Evolutionary conservation across 2,888 invertebrate genomes (phyloP).

Genomic region (Sisyra nigra): DNA sequence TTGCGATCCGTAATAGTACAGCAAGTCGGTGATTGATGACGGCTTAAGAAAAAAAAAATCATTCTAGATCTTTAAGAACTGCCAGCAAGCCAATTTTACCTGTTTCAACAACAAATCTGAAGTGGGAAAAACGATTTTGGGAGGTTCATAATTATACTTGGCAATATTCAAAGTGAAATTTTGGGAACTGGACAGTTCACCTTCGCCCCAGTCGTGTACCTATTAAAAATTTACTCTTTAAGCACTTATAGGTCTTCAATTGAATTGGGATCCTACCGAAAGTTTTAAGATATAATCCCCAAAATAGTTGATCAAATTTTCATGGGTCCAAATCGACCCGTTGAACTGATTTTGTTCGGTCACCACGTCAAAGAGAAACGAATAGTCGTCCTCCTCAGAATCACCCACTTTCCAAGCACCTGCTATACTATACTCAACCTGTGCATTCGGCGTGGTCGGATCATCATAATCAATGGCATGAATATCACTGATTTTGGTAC

Average conservation of each 20-base stretch:
- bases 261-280: slow-evolving; percentile 25
- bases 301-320: slow-evolving; percentile 35
- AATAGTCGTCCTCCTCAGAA: slow-evolving; percentile 9
- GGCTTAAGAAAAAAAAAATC: background rate
- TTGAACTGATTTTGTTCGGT: slow-evolving; percentile 17
- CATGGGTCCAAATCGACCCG: slow-evolving; percentile 29
- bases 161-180: slow-evolving; percentile 26
- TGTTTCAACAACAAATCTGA: background rate
- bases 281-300: slow-evolving; percentile 37
- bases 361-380: slow-evolving; percentile 14
- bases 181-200: slow-evolving; percentile 22
- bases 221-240: slow-evolving; percentile 17
- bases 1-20: too few relatives aligned
- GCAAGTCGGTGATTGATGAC: too few relatives aligned
- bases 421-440: slow-evolving; percentile 32
- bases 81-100: too few relatives aligned
- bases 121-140: slow-evolving; percentile 34
- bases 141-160: slow-evolving; percentile 41
- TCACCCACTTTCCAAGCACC: slow-evolving; percentile 9
- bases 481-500: slow-evolving; percentile 20
- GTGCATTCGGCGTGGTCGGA: slow-evolving; percentile 33
- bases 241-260: background rate
- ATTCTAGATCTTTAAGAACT: background rate
- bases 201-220: slow-evolving; percentile 38
- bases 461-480: slow-evolving; percentile 37